Base-by-base conservation (phyloP, 2,888 invertebrate genomes). In the Cryptosula pallasiana region DNA sequence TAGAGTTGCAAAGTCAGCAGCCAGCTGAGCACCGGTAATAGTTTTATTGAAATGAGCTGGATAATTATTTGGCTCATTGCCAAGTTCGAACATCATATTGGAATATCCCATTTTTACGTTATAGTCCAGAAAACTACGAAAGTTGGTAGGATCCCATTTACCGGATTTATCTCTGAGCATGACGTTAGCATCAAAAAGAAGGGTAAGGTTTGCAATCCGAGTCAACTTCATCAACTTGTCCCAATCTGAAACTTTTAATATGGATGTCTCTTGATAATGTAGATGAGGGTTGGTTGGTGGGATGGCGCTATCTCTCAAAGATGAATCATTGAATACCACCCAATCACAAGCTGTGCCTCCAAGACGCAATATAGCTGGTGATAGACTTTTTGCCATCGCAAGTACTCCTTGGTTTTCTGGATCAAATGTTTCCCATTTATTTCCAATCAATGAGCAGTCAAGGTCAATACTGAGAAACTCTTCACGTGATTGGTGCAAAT, bases 171-270 rank as follows among this genome's bases (percentile, higher is more conserved):
- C 85, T 74, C 92, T 87, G 13, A 89, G 82, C 55, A 92, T 85
- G 25, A 88, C 88, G 84, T 92, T 92, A 16, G 92, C 85, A 79
- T 90, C 89, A 82, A 91, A 92, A 71, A 92, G 83, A 75, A 92
- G 85, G 76, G 88, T 87, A 71, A 89, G 80, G n/a, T 88, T 86
- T 0, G 89, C 86, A 25, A 85, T 83, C 74, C 82, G 80, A 71
- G 89, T 87, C 79, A 91, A 90, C 72, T 88, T 82, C 78, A 90
- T 89, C 16, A 92, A 82, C 76, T 87, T 83, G 16, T 87, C 83
- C 88, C 90, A 91, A 80, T 90, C 88, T 1, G 79, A 29, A 3
- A 32, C n/a, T 13, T 63, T 9, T 5, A 63, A 32, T 25, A 63
- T 63, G 2, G 63, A 63, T 29, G 20, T 32, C 13, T 25, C 9